Evolutionary conservation across 2,888 invertebrate species (phyloP).

Genomic region (Diarsia rubi): DNA sequence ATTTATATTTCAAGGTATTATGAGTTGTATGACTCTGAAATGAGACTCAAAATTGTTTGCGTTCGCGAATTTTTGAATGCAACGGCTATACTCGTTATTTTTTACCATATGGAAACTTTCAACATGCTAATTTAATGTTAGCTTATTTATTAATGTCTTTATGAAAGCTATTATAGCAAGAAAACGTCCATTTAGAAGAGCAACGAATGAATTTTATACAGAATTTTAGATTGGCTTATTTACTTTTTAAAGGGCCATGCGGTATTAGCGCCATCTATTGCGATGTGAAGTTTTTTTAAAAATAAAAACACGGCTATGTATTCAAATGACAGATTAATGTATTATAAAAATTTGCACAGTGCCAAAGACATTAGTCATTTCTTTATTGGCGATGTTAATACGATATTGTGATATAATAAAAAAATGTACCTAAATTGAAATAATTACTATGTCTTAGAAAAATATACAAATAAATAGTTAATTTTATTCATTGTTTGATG

Average conservation of each 20-base stretch:
- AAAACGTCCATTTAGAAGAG: conserved; percentile 45
- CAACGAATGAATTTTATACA: conserved; percentile 38
- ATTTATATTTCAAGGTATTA: conserved; percentile 17
- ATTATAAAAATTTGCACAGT: conserved; percentile 57
- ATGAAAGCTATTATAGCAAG: conserved; percentile 9
- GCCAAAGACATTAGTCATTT: conserved; percentile 69
- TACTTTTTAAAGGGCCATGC: conserved; percentile 26
- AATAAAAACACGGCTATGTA: conserved; percentile 2
- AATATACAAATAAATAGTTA: conserved; percentile 54
- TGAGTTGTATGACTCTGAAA: conserved; percentile 1
- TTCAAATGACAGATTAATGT: conserved; percentile 13
- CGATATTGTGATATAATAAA: conserved; percentile 71
- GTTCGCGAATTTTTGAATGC: background rate
- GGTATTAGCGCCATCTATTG: conserved; percentile 25
- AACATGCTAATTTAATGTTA: conserved; percentile 5
- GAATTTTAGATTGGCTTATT: conserved; percentile 9
- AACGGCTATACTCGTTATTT: background rate
- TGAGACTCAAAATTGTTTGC: conserved; percentile 7
- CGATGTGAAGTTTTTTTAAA: conserved; percentile 7
- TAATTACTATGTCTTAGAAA: conserved; percentile 55
- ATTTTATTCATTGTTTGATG: conserved; percentile 29
- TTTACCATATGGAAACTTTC: conserved; percentile 1
- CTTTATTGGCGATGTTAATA: conserved; percentile 66
- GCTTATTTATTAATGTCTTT: conserved; percentile 11
- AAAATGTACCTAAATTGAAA: conserved; percentile 70